Conservation (phyloP, 1,140 invertebrate species). For the Streblospio benedicti region DNA sequence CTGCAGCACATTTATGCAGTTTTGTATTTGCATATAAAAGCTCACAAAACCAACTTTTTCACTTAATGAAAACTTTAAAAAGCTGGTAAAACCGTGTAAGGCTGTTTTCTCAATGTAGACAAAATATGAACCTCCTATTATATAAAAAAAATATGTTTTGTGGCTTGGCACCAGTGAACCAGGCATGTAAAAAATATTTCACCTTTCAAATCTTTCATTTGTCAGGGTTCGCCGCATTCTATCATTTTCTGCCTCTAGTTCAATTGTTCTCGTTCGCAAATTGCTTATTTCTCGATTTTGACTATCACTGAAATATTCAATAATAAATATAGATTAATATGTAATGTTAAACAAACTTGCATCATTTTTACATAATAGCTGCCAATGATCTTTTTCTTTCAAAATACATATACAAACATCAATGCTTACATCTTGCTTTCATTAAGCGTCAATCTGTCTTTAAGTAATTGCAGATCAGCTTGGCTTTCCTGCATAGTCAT, state of each 20-base stretch:
- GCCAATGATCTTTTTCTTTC: not conserved
- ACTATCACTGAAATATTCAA: constrained; percentile 34
- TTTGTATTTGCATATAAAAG: not conserved
- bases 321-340: not conserved
- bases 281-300: constrained; percentile 42
- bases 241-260: constrained; percentile 45
- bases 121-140: too few species aligned
- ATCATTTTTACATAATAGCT: not conserved
- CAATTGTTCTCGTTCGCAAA: constrained; percentile 41
- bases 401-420: not conserved
- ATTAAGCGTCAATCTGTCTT: constrained; percentile 41
- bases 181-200: too few species aligned
- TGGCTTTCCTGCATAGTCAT: constrained; percentile 40
- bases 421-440: constrained; percentile 45
- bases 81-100: not conserved
- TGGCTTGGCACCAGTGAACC: too few species aligned
- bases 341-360: not conserved
- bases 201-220: constrained; percentile 47
- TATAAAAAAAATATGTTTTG: too few species aligned
- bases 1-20: not conserved
- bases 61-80: not conserved
- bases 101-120: not conserved
- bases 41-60: not conserved
- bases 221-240: constrained; percentile 41
- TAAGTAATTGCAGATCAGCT: constrained; percentile 45